Evolutionary conservation across 2,888 invertebrate genomes (phyloP).

Genomic region (Diogma glabrata): DNA sequence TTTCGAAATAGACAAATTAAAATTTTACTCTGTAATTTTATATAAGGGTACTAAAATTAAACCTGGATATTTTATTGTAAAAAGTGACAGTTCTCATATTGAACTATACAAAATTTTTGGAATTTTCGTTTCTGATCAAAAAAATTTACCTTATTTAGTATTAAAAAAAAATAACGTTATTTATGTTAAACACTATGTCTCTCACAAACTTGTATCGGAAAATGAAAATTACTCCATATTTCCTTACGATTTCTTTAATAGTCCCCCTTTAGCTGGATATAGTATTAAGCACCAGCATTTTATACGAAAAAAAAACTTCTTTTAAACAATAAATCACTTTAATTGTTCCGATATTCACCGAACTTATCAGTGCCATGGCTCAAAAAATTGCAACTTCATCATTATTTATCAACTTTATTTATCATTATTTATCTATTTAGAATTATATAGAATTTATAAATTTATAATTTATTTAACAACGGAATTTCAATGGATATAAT

Average conservation of each 20-base stretch:
- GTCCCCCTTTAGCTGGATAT: neutral
- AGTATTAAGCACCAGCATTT: neutral
- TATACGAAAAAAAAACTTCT: neutral
- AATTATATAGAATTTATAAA: too few relatives aligned
- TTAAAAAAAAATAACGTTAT: neutral
- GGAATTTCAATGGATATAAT: too few relatives aligned
- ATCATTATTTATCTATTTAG: too few relatives aligned
- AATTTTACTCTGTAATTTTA: neutral
- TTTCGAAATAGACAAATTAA: neutral
- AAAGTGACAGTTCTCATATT: neutral
- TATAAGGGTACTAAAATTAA: slow-evolving; percentile 2
- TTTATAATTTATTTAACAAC: too few relatives aligned
- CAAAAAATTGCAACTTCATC: too few relatives aligned
- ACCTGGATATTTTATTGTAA: neutral
- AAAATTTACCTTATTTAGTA: neutral
- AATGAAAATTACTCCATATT: neutral
- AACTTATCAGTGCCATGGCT: too few relatives aligned
- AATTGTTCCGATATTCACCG: too few relatives aligned
- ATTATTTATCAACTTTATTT: too few relatives aligned
- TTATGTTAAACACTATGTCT: neutral
- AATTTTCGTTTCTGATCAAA: neutral
- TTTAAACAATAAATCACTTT: neutral
- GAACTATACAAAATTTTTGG: neutral
- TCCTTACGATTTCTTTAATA: neutral
- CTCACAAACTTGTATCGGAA: neutral